Conservation (phyloP, 1,140 invertebrate species). For the Hycleus cichorii region DNA sequence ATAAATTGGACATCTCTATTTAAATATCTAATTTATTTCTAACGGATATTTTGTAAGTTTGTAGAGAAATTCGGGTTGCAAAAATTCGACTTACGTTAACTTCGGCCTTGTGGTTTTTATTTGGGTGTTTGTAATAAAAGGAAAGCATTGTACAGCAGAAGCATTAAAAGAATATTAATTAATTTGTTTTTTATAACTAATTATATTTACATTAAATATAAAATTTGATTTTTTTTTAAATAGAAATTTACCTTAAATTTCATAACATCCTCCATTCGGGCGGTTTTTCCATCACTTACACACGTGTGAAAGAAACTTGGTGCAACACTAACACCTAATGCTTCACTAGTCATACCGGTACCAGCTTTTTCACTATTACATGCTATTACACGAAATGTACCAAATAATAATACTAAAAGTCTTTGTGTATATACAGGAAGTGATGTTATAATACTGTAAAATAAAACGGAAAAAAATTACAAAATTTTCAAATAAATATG, state of each 20-base stretch:
- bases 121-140: slow-evolving; percentile 24
- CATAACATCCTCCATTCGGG: slow-evolving; percentile 90
- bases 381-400: slow-evolving; percentile 93
- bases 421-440: slow-evolving; percentile 86
- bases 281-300: slow-evolving; percentile 86
- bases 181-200: not conserved
- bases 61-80: too few relatives aligned
- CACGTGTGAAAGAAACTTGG: slow-evolving; percentile 98
- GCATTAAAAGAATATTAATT: slow-evolving; percentile 20
- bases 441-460: slow-evolving; percentile 76
- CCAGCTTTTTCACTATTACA: slow-evolving; percentile 82
- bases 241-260: slow-evolving; percentile 73
- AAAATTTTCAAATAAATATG: too few relatives aligned
- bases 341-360: slow-evolving; percentile 94
- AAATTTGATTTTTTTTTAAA: not conserved
- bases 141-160: slow-evolving; percentile 43
- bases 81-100: slow-evolving; percentile 44
- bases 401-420: slow-evolving; percentile 89
- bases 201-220: not conserved
- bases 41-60: too few relatives aligned
- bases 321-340: slow-evolving; percentile 88
- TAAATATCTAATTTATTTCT: too few relatives aligned
- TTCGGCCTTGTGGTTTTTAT: slow-evolving; percentile 41
- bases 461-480: slow-evolving; percentile 10
- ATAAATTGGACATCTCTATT: too few relatives aligned